phyloP scores from a whole-genome alignment of 2,113 vertebrate species.

The Cyrtonyx montezumae region DNA sequence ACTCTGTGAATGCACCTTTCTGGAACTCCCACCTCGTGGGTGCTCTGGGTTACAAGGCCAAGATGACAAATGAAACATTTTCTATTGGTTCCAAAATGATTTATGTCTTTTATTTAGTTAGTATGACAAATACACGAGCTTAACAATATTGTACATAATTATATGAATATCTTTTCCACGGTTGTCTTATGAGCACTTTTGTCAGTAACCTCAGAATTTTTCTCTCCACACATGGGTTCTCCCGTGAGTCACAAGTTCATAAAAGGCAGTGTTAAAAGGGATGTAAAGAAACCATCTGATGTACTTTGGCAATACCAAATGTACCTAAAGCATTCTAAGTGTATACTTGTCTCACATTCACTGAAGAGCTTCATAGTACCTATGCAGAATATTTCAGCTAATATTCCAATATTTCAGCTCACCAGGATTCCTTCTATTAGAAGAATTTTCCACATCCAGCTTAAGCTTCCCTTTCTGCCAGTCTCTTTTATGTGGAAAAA shows the following conservation, averaged over 20 bases:
- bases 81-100: background rate
- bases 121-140: background rate
- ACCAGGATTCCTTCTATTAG: background rate
- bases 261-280: background rate
- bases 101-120: background rate
- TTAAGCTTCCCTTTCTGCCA: background rate
- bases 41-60: background rate
- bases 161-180: background rate
- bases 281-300: background rate
- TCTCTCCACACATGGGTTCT: background rate
- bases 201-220: background rate
- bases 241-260: background rate
- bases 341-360: background rate
- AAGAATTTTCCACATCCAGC: background rate
- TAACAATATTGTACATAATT: background rate
- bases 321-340: slow-evolving; percentile 15
- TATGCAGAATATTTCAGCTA: slow-evolving; percentile 8
- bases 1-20: background rate
- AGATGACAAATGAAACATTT: background rate
- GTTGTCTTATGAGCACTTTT: background rate
- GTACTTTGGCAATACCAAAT: background rate
- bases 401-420: background rate
- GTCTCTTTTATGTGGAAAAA: background rate
- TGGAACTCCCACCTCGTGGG: background rate
- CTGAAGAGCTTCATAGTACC: background rate